Percentiles rank a stretch among this genome's conserved stretches.
Conservation (phyloP, 2,888 invertebrate genomes). For the Nomada lathburiana region DNA sequence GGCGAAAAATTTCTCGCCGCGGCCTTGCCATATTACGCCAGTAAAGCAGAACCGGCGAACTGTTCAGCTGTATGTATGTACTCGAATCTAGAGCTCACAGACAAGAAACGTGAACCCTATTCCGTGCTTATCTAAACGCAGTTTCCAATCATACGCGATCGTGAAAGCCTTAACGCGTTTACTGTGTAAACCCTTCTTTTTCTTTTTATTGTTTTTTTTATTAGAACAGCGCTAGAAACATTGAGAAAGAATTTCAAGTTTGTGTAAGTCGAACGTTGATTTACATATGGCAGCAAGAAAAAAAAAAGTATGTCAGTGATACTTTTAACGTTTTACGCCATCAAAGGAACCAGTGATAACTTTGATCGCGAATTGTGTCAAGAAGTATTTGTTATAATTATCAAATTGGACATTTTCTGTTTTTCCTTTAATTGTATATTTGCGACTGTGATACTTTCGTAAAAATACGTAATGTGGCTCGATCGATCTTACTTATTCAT, state of each 20-base stretch:
- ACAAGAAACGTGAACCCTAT: slow-evolving; percentile 51
- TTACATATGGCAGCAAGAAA: neutral
- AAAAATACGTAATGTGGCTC: too few relatives aligned
- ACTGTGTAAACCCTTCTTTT: slow-evolving; percentile 21
- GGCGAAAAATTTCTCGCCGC: slow-evolving; percentile 65
- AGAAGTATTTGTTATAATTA: too few relatives aligned
- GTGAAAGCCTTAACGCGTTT: slow-evolving; percentile 65
- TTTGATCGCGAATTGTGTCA: too few relatives aligned
- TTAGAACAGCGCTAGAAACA: neutral
- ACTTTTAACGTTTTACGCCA: neutral
- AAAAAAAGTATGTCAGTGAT: neutral
- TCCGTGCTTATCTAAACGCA: slow-evolving; percentile 29
- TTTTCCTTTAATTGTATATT: neutral
- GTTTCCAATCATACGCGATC: slow-evolving; percentile 54
- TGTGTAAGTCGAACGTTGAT: neutral
- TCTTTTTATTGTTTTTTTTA: too few relatives aligned
- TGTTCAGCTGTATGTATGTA: slow-evolving; percentile 48
- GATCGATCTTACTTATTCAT: too few relatives aligned
- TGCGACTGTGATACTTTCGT: too few relatives aligned
- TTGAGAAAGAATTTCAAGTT: neutral
- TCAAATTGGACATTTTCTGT: too few relatives aligned
- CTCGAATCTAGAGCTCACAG: slow-evolving; percentile 28
- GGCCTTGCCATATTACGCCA: slow-evolving; percentile 79
- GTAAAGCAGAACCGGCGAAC: slow-evolving; percentile 68
- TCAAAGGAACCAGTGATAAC: neutral